A percentile compares a stretch with the other conserved stretches of the same genome.
Evolutionary conservation across 2,888 invertebrate genomes (phyloP).

Genomic region (Polia nebulosa): DNA sequence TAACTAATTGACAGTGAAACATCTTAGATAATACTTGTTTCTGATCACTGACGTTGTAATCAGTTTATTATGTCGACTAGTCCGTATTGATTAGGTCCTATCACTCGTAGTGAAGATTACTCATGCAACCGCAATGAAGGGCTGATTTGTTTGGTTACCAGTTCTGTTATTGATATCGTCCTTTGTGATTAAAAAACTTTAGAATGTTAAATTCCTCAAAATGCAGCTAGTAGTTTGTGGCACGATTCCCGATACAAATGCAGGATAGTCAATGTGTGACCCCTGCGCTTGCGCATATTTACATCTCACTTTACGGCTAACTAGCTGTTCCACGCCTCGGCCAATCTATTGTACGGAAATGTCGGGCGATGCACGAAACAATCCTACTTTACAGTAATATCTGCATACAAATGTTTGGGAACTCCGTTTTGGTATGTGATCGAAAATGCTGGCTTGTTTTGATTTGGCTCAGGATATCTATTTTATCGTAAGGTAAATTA

Average conservation of each 20-base stretch:
- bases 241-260: conserved; percentile 57
- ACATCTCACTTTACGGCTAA: conserved; percentile 81
- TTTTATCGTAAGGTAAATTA: conserved; percentile 4
- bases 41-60: conserved; percentile 57
- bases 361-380: conserved; percentile 85
- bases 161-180: conserved; percentile 3
- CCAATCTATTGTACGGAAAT: conserved; percentile 89
- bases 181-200: not conserved
- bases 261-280: conserved; percentile 57
- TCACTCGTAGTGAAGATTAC: conserved; percentile 37
- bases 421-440: conserved; percentile 75
- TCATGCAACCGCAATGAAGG: conserved; percentile 2
- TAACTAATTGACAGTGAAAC: conserved; percentile 64
- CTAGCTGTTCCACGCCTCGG: conserved; percentile 78
- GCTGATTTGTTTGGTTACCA: conserved; percentile 1
- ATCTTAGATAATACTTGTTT: conserved; percentile 61
- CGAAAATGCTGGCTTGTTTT: conserved; percentile 60
- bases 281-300: conserved; percentile 79
- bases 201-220: conserved; percentile 20
- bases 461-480: conserved; percentile 47
- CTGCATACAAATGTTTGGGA: conserved; percentile 86
- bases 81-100: conserved; percentile 54
- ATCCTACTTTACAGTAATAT: conserved; percentile 86
- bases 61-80: conserved; percentile 56
- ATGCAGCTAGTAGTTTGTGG: conserved; percentile 29